A percentile compares a stretch with the other conserved stretches of the same genome.
phyloP scores from a whole-genome alignment of 2,888 invertebrate species.

The Lagria hirta region DNA sequence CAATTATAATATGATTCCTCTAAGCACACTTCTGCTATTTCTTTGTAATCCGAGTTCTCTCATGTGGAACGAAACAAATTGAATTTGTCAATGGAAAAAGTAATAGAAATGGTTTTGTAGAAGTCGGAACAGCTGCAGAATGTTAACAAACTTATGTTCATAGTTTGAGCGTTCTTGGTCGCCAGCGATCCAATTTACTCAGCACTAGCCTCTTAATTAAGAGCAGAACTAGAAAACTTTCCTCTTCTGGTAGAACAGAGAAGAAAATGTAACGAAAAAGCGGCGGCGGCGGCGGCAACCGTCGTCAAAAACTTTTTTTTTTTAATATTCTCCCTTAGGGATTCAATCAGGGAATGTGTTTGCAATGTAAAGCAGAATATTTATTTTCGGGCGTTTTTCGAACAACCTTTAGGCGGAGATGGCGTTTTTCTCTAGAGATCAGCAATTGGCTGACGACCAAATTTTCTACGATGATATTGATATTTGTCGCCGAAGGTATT shows the following conservation, averaged over 20 bases:
- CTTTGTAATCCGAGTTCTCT: too few relatives aligned
- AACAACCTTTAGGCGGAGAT: slow-evolving; percentile 3
- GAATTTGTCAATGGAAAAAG: too few relatives aligned
- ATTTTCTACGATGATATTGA: slow-evolving; percentile 3
- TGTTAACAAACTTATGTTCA: slow-evolving; percentile 28
- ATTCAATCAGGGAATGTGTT: slow-evolving; percentile 39
- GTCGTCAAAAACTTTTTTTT: slow-evolving; percentile 10
- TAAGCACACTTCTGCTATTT: too few relatives aligned
- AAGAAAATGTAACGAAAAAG: slow-evolving; percentile 1
- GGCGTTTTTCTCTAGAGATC: background rate
- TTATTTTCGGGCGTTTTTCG: slow-evolving; percentile 28
- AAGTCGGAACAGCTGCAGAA: slow-evolving; percentile 25
- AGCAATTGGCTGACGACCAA: slow-evolving; percentile 6
- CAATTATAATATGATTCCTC: too few relatives aligned
- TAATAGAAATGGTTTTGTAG: slow-evolving; percentile 26
- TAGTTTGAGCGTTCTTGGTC: slow-evolving; percentile 23
- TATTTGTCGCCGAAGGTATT: slow-evolving; percentile 5
- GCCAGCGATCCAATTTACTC: slow-evolving; percentile 30
- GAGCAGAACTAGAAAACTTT: slow-evolving; percentile 27
- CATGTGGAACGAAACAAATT: too few relatives aligned
- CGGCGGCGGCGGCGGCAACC: background rate
- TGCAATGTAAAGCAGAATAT: slow-evolving; percentile 36
- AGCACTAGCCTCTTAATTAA: slow-evolving; percentile 33
- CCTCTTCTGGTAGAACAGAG: slow-evolving; percentile 1
- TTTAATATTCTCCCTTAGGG: slow-evolving; percentile 21